Evolutionary conservation across 2,888 invertebrate species (phyloP).

Genomic region (Amblyteles armatorius): DNA sequence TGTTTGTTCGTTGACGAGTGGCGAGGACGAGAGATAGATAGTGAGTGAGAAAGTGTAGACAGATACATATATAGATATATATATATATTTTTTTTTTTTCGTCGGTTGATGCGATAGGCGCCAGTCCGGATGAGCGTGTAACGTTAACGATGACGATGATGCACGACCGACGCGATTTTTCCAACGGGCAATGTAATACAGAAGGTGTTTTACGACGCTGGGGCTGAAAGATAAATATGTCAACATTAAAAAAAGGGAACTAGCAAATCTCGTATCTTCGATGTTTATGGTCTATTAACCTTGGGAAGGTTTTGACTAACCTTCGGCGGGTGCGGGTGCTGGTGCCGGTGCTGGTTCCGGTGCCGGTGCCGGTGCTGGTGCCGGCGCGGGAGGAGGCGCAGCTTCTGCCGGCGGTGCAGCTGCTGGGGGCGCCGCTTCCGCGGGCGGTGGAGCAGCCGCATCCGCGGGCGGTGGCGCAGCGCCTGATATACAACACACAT

Average conservation of each 20-base stretch:
- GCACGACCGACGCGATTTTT: conserved; percentile 26
- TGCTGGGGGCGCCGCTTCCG: conserved; percentile 70
- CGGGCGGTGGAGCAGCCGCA: conserved; percentile 79
- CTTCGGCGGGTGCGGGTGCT: conserved; percentile 74
- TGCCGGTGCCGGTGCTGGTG: conserved; percentile 6
- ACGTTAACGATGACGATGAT: conserved; percentile 42
- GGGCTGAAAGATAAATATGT: conserved; percentile 74
- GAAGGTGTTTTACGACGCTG: conserved; percentile 79
- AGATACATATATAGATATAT: not conserved
- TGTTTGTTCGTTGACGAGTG: conserved; percentile 16
- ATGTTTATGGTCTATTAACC: not conserved
- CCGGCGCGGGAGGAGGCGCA: conserved; percentile 68
- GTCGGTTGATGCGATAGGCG: conserved; percentile 16
- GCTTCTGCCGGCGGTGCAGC: conserved; percentile 44
- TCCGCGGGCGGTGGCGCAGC: conserved; percentile 60
- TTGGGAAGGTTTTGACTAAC: conserved; percentile 68
- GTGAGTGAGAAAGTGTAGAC: conserved; percentile 34
- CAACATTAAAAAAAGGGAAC: conserved; percentile 1
- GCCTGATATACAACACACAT: conserved; percentile 29
- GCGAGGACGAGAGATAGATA: conserved; percentile 4
- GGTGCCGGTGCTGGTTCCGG: conserved; percentile 69
- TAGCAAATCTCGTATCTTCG: not conserved
- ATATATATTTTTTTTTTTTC: not conserved
- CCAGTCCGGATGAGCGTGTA: conserved; percentile 42
- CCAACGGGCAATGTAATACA: conserved; percentile 37